Base-by-base conservation (phyloP, 2,888 invertebrate species). In the Agrenia bidenticulata region DNA sequence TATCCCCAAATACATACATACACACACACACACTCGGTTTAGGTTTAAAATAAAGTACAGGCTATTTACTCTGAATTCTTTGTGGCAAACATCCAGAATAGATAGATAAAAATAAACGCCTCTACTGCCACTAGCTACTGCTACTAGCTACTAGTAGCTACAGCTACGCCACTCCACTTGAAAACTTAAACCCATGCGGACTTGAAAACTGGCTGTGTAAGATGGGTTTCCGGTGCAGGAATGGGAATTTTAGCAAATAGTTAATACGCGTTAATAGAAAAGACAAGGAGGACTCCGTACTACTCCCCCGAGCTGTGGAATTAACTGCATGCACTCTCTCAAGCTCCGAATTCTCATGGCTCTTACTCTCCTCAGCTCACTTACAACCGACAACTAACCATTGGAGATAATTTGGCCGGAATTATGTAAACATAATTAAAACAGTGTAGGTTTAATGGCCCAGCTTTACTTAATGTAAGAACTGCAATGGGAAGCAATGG, bases 61-160 rank as follows among this genome's bases (percentile, higher is more conserved):
- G 61, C 61, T 62, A 62, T 62, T 62, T 62, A 54, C 55, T 62
- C 49, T 56, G 56, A 19, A 61, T 60, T 57, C 60, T 39, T 23
- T 66, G 63, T 66, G 67, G 67, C 67, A 67, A 55, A 13, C 55
- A 50, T 67, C 67, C 67, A 67, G 66, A 67, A 67, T 54, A 53
- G 58, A 24, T 23, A 58, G 66, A 67, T 63, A 67, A 67, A 67
- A 67, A 67, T 67, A 67, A 63, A 58, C 49, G 42, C 49, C 45
- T 26, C 11, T 13, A 7, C 17, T 49, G 9, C 13, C 49, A n/a
- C n/a, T n/a, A 11, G 45, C 15, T 45, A 19, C 45, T 45, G 7
- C 19, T 19, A 11, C 45, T 45, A 15, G 4, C 45, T 45, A 15
- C 19, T n/a, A 17, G 7, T 15, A 5, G 5, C 45, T 45, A 17